Percentiles rank a stretch among this genome's conserved stretches.
phyloP scores from a whole-genome alignment of 2,113 vertebrate genomes.

The Pelecanoides urinatrix region DNA sequence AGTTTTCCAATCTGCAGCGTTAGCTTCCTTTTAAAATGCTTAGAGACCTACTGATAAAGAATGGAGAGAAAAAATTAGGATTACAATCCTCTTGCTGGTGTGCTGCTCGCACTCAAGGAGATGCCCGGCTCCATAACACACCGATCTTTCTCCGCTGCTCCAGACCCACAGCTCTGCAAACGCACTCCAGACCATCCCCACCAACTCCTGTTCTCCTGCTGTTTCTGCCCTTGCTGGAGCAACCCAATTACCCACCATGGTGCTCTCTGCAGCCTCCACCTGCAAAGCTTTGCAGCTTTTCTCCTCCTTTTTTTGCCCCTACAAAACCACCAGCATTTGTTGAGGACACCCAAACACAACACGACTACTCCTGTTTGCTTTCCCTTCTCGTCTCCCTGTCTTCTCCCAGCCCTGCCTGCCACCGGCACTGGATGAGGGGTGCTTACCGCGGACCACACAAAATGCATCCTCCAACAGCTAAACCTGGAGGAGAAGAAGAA shows the following conservation, averaged over 20 bases:
- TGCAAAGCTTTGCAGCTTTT: not conserved
- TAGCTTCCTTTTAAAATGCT: not conserved
- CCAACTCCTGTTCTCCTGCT: not conserved
- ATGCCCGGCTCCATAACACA: not conserved
- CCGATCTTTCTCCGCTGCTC: not conserved
- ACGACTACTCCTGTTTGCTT: not conserved
- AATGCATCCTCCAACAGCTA: conserved; percentile 42
- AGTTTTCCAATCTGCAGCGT: not conserved
- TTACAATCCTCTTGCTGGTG: not conserved
- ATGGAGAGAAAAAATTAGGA: not conserved
- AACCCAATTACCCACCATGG: not conserved
- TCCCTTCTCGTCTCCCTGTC: not conserved
- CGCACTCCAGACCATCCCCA: not conserved
- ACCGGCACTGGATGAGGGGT: not conserved
- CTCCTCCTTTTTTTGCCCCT: not conserved
- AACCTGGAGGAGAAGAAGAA: not conserved
- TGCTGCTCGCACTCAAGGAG: not conserved
- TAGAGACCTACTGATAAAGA: not conserved
- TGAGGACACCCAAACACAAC: not conserved
- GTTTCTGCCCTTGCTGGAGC: not conserved
- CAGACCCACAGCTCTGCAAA: not conserved
- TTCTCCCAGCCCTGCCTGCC: not conserved
- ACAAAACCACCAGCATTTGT: not conserved
- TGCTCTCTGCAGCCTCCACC: not conserved
- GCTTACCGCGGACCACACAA: conserved; percentile 7